Evolutionary conservation across 2,797 vertebrate species (phyloP), one percentile per base, ranked within the genome.

Genomic region (Phyllotis vaccarum): DNA sequence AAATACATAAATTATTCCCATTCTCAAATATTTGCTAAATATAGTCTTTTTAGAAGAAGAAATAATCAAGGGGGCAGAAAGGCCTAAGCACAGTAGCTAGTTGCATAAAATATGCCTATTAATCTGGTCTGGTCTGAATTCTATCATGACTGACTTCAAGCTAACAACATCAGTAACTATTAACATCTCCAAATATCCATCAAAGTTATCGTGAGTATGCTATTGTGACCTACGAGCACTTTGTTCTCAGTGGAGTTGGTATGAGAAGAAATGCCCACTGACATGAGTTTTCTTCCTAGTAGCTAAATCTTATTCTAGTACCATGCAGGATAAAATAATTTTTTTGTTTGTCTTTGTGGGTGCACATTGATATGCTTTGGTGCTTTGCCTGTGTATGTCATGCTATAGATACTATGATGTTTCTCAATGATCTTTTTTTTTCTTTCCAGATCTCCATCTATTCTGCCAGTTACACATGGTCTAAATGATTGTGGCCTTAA

Each of bases 401-500:
- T 72, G 40, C 5, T 70, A 54, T 68, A 91, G 74, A 86, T 80
- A 74, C 89, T 80, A 78, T 14, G 34, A 37, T 80, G 5, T 93
- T 95, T 87, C 80, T 82, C 78, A 62, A 54, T 34, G 89, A 34
- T 58, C 24, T 64, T 13, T 72, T 13, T 17, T 21, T 56, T 89
- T 11, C 56, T 89, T 90, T 54, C 62, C 8, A 72, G 37, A 37
- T 80, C 31, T 96, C 43, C 21, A 60, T 76, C 13, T 90, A 14
- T 92, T 80, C 62, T 66, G 75, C 12, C 37, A 78, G 37, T 95
- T 37, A 31, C 56, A 75, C 29, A 31, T 10, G 10, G 3, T 43
- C 46, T 94, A 58, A 74, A 79, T 93, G 86, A 91, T 82, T 86
- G 93, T 54, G 34, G 21, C 4, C 34, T 91, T 90, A 70, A 52